Conservation (phyloP, 2,113 vertebrate genomes). For the Rhinolophus sinicus region DNA sequence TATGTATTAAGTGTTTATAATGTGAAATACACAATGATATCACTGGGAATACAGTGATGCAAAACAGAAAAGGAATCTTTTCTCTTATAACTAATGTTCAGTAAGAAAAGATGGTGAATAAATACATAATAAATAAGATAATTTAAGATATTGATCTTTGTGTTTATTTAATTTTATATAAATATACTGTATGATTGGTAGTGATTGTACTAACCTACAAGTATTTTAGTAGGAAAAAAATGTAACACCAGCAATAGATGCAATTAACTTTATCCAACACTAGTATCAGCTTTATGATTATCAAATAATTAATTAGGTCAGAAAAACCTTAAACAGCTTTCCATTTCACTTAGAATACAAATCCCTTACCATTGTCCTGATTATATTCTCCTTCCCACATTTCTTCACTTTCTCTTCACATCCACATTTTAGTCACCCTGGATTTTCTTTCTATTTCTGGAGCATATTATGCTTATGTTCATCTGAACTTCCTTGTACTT, state of each 20-base stretch:
- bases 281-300: background rate
- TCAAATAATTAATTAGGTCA: background rate
- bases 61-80: background rate
- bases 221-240: background rate
- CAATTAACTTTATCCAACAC: background rate
- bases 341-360: background rate
- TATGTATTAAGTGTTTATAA: background rate
- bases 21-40: background rate
- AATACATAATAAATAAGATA: background rate
- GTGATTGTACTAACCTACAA: background rate
- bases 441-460: background rate
- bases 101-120: background rate
- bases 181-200: background rate
- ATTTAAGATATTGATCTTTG: background rate
- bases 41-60: background rate
- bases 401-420: background rate
- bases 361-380: background rate
- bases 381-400: background rate
- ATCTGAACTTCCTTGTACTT: background rate
- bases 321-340: background rate
- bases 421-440: background rate
- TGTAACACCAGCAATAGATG: background rate
- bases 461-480: background rate
- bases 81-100: background rate
- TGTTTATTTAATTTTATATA: background rate